phyloP scores from a whole-genome alignment of 2,888 invertebrate species.

The Smittia aterrima region DNA sequence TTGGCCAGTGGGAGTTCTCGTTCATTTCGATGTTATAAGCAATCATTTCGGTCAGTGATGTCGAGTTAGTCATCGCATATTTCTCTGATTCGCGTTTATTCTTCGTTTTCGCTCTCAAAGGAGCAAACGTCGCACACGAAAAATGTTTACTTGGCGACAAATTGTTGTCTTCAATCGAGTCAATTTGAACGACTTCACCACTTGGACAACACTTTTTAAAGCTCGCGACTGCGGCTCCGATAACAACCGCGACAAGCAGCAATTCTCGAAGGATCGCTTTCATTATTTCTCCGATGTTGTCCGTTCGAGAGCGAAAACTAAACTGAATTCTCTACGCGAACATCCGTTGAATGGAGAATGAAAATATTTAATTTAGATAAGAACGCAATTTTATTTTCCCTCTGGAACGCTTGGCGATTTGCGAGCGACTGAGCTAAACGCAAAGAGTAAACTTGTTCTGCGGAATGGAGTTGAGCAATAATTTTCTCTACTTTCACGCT shows the following conservation, averaged over 20 bases:
- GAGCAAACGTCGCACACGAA: neutral
- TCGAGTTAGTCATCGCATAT: neutral
- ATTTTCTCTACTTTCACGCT: no score
- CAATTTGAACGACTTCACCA: neutral
- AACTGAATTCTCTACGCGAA: neutral
- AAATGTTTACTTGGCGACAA: neutral
- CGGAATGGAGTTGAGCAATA: no score
- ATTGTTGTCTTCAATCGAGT: neutral
- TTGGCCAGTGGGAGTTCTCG: slow-evolving; percentile 19
- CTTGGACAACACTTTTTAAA: slow-evolving; percentile 23
- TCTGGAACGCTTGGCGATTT: neutral
- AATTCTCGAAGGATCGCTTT: no score
- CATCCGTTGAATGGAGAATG: neutral
- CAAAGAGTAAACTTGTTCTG: neutral
- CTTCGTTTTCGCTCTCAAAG: neutral
- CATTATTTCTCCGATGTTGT: slow-evolving; percentile 18
- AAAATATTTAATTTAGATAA: neutral
- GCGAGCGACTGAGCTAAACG: neutral
- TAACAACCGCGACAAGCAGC: neutral
- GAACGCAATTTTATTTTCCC: neutral
- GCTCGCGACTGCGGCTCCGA: neutral
- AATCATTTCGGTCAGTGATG: neutral
- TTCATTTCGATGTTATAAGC: slow-evolving; percentile 4
- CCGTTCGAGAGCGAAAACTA: neutral
- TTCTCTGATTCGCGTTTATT: neutral